phyloP scores from a whole-genome alignment of 2,113 vertebrate species.

The Amia ocellicauda region DNA sequence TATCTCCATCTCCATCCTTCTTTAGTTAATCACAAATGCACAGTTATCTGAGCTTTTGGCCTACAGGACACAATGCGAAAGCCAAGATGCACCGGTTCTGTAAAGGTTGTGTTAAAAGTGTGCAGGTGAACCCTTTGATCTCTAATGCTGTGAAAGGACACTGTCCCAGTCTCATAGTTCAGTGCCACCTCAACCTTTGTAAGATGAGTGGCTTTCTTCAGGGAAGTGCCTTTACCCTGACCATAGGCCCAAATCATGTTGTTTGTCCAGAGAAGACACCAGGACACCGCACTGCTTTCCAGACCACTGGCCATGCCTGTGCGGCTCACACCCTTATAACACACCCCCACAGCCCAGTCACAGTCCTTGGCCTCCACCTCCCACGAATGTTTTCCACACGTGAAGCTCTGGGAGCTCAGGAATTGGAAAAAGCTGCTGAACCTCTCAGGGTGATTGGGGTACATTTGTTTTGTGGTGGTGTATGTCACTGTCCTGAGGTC shows the following conservation, averaged over 20 bases:
- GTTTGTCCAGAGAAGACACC: conserved; percentile 64
- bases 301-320: conserved; percentile 53
- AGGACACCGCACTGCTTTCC: conserved; percentile 58
- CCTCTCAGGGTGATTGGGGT: conserved; percentile 47
- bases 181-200: conserved; percentile 51
- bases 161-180: conserved; percentile 53
- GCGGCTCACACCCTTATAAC: conserved; percentile 52
- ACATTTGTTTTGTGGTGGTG: conserved; percentile 37
- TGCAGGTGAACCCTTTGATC: conserved; percentile 51
- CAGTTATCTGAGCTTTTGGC: no score
- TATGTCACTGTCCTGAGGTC: conserved; percentile 53
- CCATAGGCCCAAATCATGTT: conserved; percentile 56
- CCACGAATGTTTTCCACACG: conserved; percentile 51
- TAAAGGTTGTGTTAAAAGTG: conserved; percentile 55
- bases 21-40: no score
- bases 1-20: no score
- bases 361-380: conserved; percentile 53
- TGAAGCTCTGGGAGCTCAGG: conserved; percentile 55
- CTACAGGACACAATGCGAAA: no score
- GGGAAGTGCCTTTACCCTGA: conserved; percentile 35
- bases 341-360: conserved; percentile 59
- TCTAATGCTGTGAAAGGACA: conserved; percentile 50
- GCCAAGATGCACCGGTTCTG: conserved; percentile 53
- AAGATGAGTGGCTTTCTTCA: conserved; percentile 19
- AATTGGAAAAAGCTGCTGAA: conserved; percentile 48